These are phyloP conservation scores for Gallinago stenura DNA, from an alignment of 2,797 vertebrate species.

Conservation along the genomic window DNA sequence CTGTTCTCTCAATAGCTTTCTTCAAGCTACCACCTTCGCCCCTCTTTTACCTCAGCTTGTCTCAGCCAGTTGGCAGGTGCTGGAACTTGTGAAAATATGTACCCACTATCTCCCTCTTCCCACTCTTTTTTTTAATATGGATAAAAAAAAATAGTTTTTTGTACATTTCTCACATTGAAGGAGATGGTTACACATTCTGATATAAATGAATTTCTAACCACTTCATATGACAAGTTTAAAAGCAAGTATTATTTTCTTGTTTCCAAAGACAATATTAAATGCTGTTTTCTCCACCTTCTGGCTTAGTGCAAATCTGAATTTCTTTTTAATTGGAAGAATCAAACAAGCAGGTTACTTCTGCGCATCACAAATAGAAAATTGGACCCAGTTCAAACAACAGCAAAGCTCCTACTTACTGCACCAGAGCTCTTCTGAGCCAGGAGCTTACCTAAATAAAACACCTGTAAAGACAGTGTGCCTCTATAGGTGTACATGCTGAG, in stretches of 20 bases:
- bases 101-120: neutral
- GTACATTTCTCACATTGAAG: neutral
- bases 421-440: neutral
- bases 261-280: neutral
- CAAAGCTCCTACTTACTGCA: neutral
- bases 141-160: neutral
- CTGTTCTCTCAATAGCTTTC: neutral
- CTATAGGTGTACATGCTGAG: neutral
- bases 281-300: neutral
- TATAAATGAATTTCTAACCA: neutral
- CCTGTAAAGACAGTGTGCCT: neutral
- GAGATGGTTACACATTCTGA: neutral
- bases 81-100: neutral
- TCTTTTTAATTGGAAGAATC: neutral
- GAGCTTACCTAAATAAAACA: neutral
- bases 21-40: neutral
- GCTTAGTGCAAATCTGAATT: neutral
- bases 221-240: neutral
- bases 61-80: conserved; percentile 16
- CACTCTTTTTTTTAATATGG: conserved; percentile 23
- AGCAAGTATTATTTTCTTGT: neutral
- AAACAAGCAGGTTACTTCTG: neutral
- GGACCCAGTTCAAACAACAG: neutral
- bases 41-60: conserved; percentile 25
- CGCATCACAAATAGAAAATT: neutral